Conservation (phyloP, 2,797 vertebrate species). For the Acrocephalus scirpaceus region DNA sequence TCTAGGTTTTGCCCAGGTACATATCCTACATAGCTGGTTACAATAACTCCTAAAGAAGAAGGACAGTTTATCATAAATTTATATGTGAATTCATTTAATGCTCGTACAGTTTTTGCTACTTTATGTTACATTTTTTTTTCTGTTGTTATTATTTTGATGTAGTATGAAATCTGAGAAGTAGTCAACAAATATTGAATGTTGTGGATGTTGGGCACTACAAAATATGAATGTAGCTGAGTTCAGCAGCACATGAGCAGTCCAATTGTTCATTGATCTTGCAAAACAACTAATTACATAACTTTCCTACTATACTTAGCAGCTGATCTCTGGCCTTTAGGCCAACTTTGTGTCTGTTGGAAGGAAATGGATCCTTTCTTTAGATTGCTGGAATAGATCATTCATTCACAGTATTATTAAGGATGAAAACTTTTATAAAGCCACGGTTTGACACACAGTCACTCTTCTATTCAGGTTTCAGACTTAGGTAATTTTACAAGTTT, state of each 20-base stretch:
- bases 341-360: background rate
- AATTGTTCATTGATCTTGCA: constrained; percentile 8
- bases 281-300: background rate
- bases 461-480: background rate
- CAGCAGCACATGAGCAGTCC: background rate
- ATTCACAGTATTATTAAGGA: background rate
- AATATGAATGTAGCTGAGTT: background rate
- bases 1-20: background rate
- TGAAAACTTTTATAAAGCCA: background rate
- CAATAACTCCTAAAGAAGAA: background rate
- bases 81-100: background rate
- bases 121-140: background rate
- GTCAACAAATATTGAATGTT: background rate
- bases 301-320: background rate
- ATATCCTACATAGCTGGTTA: background rate
- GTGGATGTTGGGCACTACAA: background rate
- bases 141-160: background rate
- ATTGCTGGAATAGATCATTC: background rate
- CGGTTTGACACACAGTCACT: background rate
- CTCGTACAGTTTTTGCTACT: background rate
- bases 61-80: background rate
- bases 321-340: background rate
- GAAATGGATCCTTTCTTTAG: background rate
- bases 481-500: background rate
- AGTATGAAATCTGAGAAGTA: background rate